A percentile compares a stretch with the other conserved stretches of the same genome.
Conservation (phyloP, 92 coral and sea anemone genomes). For the Virgularia gustaviana region DNA sequence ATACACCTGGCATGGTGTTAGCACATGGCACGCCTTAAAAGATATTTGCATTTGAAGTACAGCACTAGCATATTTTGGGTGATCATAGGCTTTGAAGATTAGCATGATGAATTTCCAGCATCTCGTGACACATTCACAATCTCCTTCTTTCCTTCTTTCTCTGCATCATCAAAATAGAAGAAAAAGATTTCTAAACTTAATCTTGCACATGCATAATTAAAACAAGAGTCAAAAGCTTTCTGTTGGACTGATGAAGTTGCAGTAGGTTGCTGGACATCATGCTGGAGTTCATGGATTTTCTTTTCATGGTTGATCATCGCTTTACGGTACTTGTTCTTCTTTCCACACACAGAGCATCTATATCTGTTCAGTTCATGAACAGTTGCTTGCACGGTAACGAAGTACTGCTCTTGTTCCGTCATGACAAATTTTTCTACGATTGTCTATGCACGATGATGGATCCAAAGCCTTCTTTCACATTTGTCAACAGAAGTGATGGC, state of each 20-base stretch:
- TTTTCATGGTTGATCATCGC: slow-evolving; percentile 45
- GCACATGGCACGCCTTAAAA: slow-evolving; percentile 27
- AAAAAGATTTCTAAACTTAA: slow-evolving; percentile 47
- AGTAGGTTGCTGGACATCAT: background rate
- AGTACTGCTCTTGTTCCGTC: slow-evolving; percentile 38
- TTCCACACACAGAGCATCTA: slow-evolving; percentile 55
- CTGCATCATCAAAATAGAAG: slow-evolving; percentile 63
- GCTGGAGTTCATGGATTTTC: slow-evolving; percentile 11
- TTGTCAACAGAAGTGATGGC: slow-evolving; percentile 11
- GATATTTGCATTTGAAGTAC: slow-evolving; percentile 46
- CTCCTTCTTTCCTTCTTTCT: slow-evolving; percentile 69
- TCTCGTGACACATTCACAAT: slow-evolving; percentile 44
- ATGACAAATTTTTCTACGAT: slow-evolving; percentile 49
- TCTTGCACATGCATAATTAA: slow-evolving; percentile 49
- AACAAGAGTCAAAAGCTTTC: slow-evolving; percentile 45
- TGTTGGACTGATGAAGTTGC: background rate
- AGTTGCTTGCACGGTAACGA: background rate
- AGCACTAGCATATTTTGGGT: slow-evolving; percentile 65
- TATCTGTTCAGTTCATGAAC: background rate
- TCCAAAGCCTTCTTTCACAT: slow-evolving; percentile 35
- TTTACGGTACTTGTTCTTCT: slow-evolving; percentile 50
- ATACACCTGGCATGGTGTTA: slow-evolving; percentile 49
- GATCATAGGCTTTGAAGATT: slow-evolving; percentile 38
- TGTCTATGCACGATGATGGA: slow-evolving; percentile 39
- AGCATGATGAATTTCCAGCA: slow-evolving; percentile 59